These are phyloP conservation scores for Drosophila melanica DNA, from an alignment of 1,140 invertebrate species.

Conservation along the genomic window DNA sequence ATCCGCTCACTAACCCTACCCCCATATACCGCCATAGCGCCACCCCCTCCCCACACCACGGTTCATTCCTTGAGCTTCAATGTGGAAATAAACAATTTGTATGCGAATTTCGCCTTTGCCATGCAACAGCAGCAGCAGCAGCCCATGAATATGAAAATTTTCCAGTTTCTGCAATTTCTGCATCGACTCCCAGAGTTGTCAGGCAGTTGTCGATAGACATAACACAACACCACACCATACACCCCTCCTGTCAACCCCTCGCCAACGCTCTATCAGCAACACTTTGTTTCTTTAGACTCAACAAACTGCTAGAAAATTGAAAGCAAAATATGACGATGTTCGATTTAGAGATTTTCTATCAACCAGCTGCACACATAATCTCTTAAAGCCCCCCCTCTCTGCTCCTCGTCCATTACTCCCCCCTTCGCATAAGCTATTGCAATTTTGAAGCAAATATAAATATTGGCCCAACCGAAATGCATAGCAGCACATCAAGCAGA, in stretches of 20 bases:
- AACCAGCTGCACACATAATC: slow-evolving; percentile 41
- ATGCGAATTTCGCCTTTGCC: slow-evolving; percentile 75
- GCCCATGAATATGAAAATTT: slow-evolving; percentile 75
- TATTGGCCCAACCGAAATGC: slow-evolving; percentile 56
- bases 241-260: background rate
- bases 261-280: background rate
- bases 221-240: background rate
- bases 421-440: slow-evolving; percentile 5
- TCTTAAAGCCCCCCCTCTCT: slow-evolving; percentile 1
- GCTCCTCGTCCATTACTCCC: no score
- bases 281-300: slow-evolving; percentile 14
- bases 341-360: slow-evolving; percentile 65
- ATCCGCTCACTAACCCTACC: background rate
- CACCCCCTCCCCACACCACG: background rate
- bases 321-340: slow-evolving; percentile 76
- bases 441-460: slow-evolving; percentile 47
- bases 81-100: slow-evolving; percentile 80
- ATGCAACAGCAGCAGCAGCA: slow-evolving; percentile 30
- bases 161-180: slow-evolving; percentile 39
- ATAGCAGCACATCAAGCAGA: slow-evolving; percentile 46
- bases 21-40: background rate
- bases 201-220: slow-evolving; percentile 28
- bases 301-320: slow-evolving; percentile 68
- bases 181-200: slow-evolving; percentile 27
- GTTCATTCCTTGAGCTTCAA: slow-evolving; percentile 29